These are phyloP conservation scores for Artibeus jamaicensis DNA, from an alignment of 2,797 vertebrate genomes.

Conservation along the genomic window DNA sequence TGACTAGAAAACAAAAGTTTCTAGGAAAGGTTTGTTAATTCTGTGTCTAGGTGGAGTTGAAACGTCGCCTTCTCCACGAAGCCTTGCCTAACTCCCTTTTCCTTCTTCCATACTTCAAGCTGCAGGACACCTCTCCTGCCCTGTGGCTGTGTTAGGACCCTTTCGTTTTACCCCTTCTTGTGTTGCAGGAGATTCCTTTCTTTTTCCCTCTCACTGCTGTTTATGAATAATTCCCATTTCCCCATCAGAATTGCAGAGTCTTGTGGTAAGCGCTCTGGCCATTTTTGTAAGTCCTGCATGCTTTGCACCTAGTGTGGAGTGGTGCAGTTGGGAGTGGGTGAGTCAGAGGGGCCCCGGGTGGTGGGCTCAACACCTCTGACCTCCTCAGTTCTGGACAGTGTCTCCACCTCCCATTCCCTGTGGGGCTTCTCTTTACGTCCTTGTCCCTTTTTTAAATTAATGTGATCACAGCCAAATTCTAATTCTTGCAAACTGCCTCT, in stretches of 20 bases:
- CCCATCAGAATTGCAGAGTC: background rate
- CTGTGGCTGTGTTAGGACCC: background rate
- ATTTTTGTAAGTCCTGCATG: background rate
- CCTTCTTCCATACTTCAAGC: background rate
- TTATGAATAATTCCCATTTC: background rate
- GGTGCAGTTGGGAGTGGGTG: background rate
- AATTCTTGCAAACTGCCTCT: background rate
- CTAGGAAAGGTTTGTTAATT: background rate
- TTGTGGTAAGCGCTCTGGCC: background rate
- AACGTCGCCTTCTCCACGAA: background rate
- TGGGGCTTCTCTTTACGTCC: background rate
- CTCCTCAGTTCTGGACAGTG: background rate
- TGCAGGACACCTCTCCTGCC: rapidly evolving
- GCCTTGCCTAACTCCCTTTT: background rate
- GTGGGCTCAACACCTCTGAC: background rate
- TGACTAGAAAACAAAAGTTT: background rate
- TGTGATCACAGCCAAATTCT: background rate
- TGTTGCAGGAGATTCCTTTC: background rate
- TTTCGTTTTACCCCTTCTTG: background rate
- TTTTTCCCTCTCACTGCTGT: background rate
- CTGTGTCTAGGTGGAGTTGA: background rate
- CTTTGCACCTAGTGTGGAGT: background rate
- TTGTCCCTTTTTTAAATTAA: background rate
- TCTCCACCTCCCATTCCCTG: background rate
- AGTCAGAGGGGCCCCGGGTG: background rate